Evolutionary conservation across 2,888 invertebrate species (phyloP).

Genomic region (Lordiphosa andalusiaca): DNA sequence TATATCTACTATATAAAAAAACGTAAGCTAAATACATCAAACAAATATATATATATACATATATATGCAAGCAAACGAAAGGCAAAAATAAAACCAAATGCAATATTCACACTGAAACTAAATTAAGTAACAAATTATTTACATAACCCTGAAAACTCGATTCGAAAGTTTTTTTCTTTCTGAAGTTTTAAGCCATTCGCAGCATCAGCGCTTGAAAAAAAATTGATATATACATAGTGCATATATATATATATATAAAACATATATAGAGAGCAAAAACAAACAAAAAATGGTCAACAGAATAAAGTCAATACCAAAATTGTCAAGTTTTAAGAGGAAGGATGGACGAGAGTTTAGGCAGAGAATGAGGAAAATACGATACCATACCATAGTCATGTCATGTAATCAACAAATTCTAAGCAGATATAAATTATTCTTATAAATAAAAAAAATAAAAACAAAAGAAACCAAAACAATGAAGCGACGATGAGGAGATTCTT

Average conservation of each 20-base stretch:
- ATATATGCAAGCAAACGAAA: conserved; percentile 42
- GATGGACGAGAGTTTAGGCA: conserved; percentile 9
- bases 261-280: conserved; percentile 22
- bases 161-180: neutral
- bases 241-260: conserved; percentile 9
- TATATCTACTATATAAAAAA: conserved; percentile 25
- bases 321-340: conserved; percentile 15
- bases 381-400: conserved; percentile 74
- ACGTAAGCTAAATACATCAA: conserved; percentile 37
- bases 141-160: conserved; percentile 8
- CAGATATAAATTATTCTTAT: conserved; percentile 79
- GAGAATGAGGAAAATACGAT: conserved; percentile 39
- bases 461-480: conserved; percentile 44
- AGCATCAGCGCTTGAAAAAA: conserved; percentile 10
- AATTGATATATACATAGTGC: conserved; percentile 11
- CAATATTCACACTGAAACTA: conserved; percentile 54
- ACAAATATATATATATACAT: conserved; percentile 52
- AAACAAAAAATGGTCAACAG: conserved; percentile 3
- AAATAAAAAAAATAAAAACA: conserved; percentile 71
- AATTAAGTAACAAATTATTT: conserved; percentile 45
- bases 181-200: neutral
- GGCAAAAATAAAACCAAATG: conserved; percentile 36
- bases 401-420: conserved; percentile 70
- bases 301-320: conserved; percentile 21
- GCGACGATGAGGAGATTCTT: neutral